Base-by-base conservation (phyloP, 2,113 vertebrate genomes). In the Catagonus wagneri region DNA sequence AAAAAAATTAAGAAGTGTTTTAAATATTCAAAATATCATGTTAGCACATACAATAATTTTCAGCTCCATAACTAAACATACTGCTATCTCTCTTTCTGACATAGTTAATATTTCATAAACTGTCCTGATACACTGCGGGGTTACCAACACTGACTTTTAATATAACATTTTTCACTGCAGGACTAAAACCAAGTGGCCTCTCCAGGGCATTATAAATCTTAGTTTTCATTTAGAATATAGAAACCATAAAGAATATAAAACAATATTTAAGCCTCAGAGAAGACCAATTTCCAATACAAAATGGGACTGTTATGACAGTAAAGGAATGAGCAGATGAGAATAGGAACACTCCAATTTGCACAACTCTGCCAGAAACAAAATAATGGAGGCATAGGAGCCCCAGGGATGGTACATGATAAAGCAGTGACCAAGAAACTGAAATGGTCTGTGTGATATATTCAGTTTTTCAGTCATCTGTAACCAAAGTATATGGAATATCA, bases 231-330 rank as follows among this genome's bases (percentile, higher is more conserved):
- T 97, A 95, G 91, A 98, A 97, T 98, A 97, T 83, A 97, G 96
- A 98, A 98, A 97, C 88, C 65, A 94, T 97, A 97, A 98, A 98
- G 97, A 97, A 76, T 88, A 97, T 98, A 98, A 98, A 98, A 98
- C 92, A 98, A 97, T 98, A 98, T 98, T 98, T 98, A 98, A 98
- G 94, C 97, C 96, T 98, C 95, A 97, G 96, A 98, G 83, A 98
- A 98, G 97, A 97, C 84, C 97, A 98, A 98, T 98, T 98, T 98
- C 98, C 95, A 97, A 75, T 97, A 98, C 91, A 91, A 98, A 98
- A 97, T 95, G 92, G 74, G 52, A 98, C 98, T 98, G 97, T 98
- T 98, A 97, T 94, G 96, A 98, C 97, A 98, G 95, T 97, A 98
- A 98, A 98, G 93, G 98, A 98, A 98, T 92, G 81, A 98, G 32